Base-by-base conservation (phyloP, 2,888 invertebrate species). In the Dynastes grantii region DNA sequence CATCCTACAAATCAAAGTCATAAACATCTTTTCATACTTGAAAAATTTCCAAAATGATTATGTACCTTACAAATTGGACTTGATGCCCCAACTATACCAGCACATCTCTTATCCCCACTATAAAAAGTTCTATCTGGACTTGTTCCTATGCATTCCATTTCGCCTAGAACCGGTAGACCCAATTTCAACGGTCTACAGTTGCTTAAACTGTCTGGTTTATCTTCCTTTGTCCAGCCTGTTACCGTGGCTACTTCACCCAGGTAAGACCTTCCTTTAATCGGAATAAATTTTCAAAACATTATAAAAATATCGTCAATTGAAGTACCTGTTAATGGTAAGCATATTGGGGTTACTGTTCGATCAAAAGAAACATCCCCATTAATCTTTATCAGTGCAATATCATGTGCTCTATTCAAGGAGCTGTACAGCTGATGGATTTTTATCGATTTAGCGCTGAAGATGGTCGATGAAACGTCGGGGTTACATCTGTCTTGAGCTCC, bases 381-480 rank as follows among this genome's bases (percentile, higher is more conserved):
- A 22, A 93, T 84, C 71, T 90, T 89, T 49, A 94, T 83, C 8
- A 94, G 84, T 0, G 93, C 92, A 9, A 93, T 87, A 85, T 94
- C 92, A 81, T 92, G 90, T 32, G 91, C 90, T 78, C 88, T 87
- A 63, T 90, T 90, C 1, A 87, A 87, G 0, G 88, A 85, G 81
- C 89, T 90, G 83, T 90, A 93, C 13, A 91, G 90, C 0, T 91
- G 91, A 85, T 93, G 91, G 1, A 91, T 81, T 8, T 89, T 86
- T 29, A 92, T 87, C 4, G 89, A 85, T 13, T 90, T 89, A 0
- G 92, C 91, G 73, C 90, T 90, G n/a, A 90, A 83, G 78, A 90
- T 91, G 1, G 88, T 84, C 0, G 91, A 90, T 1, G 91, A 90
- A 3, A 89, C 86, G 61, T 90, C 91, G 3, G 89, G 84, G 27